phyloP scores from a whole-genome alignment of 30 jellyfish, hydroid and myxozoan species.

The Chrysaora quinquecirrha region DNA sequence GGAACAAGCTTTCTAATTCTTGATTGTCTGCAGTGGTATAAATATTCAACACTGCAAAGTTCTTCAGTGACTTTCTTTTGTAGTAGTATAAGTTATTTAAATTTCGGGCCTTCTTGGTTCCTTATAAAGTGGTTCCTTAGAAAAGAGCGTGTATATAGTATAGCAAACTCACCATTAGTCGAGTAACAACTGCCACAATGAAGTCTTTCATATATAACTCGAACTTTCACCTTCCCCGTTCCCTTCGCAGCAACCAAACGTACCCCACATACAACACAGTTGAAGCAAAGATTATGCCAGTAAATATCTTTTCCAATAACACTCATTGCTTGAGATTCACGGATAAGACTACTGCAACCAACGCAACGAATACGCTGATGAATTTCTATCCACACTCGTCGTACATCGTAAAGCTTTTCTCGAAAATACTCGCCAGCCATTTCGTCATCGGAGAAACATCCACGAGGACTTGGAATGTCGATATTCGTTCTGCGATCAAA shows the following conservation, averaged over 20 bases:
- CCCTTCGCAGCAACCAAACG: constrained; percentile 22
- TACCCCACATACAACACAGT: constrained; percentile 61
- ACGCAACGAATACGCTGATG: constrained; percentile 40
- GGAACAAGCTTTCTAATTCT: no score
- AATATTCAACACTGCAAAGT: no score
- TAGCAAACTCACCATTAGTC: constrained; percentile 55
- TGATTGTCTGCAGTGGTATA: no score
- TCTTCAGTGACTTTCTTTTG: no score
- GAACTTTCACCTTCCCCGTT: constrained; percentile 20
- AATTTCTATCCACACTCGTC: neutral
- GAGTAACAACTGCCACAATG: constrained; percentile 70
- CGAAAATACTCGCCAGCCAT: neutral
- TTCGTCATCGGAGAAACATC: constrained; percentile 47
- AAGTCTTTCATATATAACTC: constrained; percentile 47
- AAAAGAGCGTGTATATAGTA: no score
- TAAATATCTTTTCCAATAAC: constrained; percentile 46
- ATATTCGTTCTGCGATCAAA: neutral
- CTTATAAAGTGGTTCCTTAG: no score
- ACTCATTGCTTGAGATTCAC: constrained; percentile 53
- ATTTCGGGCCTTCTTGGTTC: no score
- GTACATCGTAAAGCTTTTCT: constrained; percentile 42
- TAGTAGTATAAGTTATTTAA: no score
- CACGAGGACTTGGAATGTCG: constrained; percentile 11
- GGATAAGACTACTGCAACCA: constrained; percentile 34
- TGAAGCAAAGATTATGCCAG: constrained; percentile 64